Evolutionary conservation across 2,888 invertebrate species (phyloP).

Genomic region (Lysandra bellargus): DNA sequence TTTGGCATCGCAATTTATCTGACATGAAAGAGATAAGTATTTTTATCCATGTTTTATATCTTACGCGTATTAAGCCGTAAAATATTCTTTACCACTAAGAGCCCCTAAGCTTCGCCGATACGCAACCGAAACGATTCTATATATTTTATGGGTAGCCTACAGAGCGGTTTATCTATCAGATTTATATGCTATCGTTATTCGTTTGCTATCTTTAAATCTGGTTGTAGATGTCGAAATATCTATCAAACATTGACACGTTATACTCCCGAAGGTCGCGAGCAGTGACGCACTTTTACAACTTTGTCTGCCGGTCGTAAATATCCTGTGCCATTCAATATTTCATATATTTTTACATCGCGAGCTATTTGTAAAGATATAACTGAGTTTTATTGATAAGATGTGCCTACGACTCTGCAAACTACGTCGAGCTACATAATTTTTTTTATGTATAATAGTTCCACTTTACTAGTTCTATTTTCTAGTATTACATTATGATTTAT

Average conservation of each 20-base stretch:
- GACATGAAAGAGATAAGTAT: not conserved
- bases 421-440: not conserved
- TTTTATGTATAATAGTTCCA: too few species aligned
- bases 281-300: conserved; percentile 64
- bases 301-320: conserved; percentile 64
- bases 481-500: too few species aligned
- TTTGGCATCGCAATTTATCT: not conserved
- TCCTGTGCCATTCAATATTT: conserved; percentile 37
- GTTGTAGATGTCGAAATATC: conserved; percentile 38
- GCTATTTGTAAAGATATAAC: conserved; percentile 17
- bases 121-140: conserved; percentile 31
- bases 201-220: conserved; percentile 39
- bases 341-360: conserved; percentile 35
- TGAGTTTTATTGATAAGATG: not conserved
- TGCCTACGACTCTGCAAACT: not conserved
- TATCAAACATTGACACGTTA: conserved; percentile 44
- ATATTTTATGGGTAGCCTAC: conserved; percentile 31
- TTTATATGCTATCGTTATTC: conserved; percentile 35
- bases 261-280: conserved; percentile 50
- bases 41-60: conserved; percentile 20
- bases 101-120: conserved; percentile 21
- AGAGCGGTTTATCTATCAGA: conserved; percentile 36
- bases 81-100: conserved; percentile 17
- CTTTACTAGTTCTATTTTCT: too few species aligned
- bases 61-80: conserved; percentile 11